Conservation (phyloP, 2,888 invertebrate genomes). For the Thera britannica region DNA sequence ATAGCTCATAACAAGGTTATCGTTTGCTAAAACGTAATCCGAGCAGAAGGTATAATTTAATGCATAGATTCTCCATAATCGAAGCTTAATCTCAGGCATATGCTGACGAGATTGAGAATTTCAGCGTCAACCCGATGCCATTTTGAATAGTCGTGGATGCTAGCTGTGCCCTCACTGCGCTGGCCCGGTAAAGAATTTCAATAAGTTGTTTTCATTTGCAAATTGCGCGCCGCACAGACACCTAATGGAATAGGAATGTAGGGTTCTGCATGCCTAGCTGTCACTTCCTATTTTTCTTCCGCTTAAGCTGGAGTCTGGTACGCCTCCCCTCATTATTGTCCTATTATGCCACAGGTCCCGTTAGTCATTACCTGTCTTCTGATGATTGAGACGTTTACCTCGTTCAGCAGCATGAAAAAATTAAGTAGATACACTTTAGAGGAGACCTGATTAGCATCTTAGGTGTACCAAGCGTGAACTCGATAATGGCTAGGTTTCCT, state of each 20-base stretch:
- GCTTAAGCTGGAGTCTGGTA: conserved; percentile 26
- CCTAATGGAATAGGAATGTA: conserved; percentile 81
- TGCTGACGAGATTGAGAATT: conserved; percentile 45
- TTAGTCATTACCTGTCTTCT: conserved; percentile 8
- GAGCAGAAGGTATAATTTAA: not conserved
- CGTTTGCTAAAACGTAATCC: conserved; percentile 5
- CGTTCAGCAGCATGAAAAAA: conserved; percentile 21
- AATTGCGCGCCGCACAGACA: conserved; percentile 80
- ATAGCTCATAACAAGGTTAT: conserved; percentile 15
- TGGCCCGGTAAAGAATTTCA: conserved; percentile 79
- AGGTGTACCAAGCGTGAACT: conserved; percentile 30
- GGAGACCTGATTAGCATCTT: conserved; percentile 25
- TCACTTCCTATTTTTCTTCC: conserved; percentile 34
- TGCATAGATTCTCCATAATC: conserved; percentile 8
- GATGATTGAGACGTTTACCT: conserved; percentile 23
- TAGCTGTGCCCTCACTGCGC: conserved; percentile 56
- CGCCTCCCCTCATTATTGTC: conserved; percentile 11
- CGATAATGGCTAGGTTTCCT: conserved; percentile 30
- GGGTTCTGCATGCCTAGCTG: conserved; percentile 59
- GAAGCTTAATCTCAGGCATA: conserved; percentile 21
- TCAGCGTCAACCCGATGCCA: conserved; percentile 56
- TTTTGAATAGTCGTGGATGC: conserved; percentile 63
- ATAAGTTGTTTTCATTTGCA: conserved; percentile 85
- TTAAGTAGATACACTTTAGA: conserved; percentile 14
- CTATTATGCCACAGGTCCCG: conserved; percentile 15